These are phyloP conservation scores for Drosophila watanabei DNA, from an alignment of 1,140 invertebrate species.

Conservation along the genomic window DNA sequence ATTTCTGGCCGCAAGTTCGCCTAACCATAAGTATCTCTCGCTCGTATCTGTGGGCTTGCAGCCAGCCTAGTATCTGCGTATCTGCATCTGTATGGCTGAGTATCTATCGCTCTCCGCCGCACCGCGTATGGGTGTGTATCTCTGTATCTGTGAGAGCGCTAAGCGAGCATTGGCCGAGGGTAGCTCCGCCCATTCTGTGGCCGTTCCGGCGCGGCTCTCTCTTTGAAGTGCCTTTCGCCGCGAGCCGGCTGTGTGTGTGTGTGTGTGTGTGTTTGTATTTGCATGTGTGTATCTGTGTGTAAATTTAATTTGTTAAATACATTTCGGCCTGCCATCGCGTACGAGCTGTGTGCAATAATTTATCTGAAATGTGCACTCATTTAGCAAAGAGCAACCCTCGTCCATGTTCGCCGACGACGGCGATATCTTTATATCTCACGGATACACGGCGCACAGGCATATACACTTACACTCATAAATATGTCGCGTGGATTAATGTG, in stretches of 20 bases:
- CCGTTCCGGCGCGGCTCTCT: slow-evolving; percentile 59
- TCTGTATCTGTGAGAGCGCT: slow-evolving; percentile 44
- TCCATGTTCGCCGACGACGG: slow-evolving; percentile 54
- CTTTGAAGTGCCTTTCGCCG: slow-evolving; percentile 61
- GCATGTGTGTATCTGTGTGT: slow-evolving; percentile 62
- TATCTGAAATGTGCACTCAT: slow-evolving; percentile 85
- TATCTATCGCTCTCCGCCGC: slow-evolving; percentile 11
- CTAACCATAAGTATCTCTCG: not conserved
- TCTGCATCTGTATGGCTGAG: slow-evolving; percentile 24
- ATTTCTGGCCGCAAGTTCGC: not conserved
- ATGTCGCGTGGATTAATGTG: slow-evolving; percentile 83
- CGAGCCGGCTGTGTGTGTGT: not conserved
- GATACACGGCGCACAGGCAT: slow-evolving; percentile 53
- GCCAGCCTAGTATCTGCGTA: slow-evolving; percentile 17
- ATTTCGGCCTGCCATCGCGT: slow-evolving; percentile 73
- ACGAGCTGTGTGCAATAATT: slow-evolving; percentile 84
- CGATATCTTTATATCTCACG: slow-evolving; percentile 83
- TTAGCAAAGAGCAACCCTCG: slow-evolving; percentile 80
- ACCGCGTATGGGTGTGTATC: slow-evolving; percentile 38
- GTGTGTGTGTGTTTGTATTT: not conserved
- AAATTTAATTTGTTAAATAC: slow-evolving; percentile 85
- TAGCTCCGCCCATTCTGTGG: slow-evolving; percentile 33
- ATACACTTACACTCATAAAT: slow-evolving; percentile 78
- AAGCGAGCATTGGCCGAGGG: slow-evolving; percentile 12
- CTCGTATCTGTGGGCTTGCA: not conserved